A percentile compares a stretch with the other conserved stretches of the same genome.
These are phyloP conservation scores for Drosophila nr. fundita DNA, from an alignment of 2,888 invertebrate genomes.

Conservation along the genomic window DNA sequence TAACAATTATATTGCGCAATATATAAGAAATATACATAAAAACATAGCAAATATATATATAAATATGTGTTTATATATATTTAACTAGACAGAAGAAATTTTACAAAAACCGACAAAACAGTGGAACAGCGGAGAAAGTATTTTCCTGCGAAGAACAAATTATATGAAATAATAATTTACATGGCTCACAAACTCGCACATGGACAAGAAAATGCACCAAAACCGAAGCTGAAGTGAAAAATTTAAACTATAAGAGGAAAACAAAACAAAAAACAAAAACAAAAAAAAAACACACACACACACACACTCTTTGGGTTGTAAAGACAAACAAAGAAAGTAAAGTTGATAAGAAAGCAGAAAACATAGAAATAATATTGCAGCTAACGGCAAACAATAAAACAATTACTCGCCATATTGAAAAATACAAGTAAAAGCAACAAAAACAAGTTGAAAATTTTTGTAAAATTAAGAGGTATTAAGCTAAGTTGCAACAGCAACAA, in stretches of 20 bases:
- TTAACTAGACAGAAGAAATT: conserved; percentile 31
- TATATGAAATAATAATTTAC: conserved; percentile 40
- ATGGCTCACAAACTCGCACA: conserved; percentile 34
- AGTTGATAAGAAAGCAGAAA: conserved; percentile 38
- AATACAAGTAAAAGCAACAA: conserved; percentile 17
- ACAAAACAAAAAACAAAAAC: conserved; percentile 23
- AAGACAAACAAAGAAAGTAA: conserved; percentile 52
- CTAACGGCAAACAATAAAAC: conserved; percentile 72
- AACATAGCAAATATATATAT: conserved; percentile 32
- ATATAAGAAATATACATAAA: conserved; percentile 35
- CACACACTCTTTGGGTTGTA: conserved; percentile 75
- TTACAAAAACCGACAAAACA: conserved; percentile 44
- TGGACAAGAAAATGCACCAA: conserved; percentile 28
- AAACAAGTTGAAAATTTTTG: conserved; percentile 42
- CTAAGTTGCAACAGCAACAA: conserved; percentile 20
- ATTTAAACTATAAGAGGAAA: conserved; percentile 45
- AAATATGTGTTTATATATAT: conserved; percentile 20
- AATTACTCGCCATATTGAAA: conserved; percentile 82
- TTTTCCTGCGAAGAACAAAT: conserved; percentile 22
- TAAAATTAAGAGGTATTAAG: conserved; percentile 50
- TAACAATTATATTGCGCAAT: conserved; percentile 43
- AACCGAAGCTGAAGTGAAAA: conserved; percentile 47
- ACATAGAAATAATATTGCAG: conserved; percentile 48
- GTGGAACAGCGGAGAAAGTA: conserved; percentile 27
- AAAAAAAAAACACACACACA: conserved; percentile 13